Percentiles rank a stretch among this genome's conserved stretches.
These are phyloP conservation scores for Dicyrtomina minuta DNA, from an alignment of 2,888 invertebrate species.

Conservation along the genomic window DNA sequence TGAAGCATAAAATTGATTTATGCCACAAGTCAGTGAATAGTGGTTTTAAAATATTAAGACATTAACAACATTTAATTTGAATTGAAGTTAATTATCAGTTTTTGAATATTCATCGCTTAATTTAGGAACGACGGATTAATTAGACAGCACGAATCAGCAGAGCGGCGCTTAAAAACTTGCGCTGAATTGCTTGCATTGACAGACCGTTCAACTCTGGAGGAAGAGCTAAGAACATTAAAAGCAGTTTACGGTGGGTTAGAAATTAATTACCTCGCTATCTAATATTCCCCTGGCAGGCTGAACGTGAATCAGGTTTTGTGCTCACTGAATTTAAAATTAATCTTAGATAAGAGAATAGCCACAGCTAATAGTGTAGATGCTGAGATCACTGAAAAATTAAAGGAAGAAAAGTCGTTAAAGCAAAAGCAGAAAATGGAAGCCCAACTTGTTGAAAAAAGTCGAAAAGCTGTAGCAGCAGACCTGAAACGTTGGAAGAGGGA, in stretches of 20 bases:
- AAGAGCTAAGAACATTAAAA: conserved; percentile 29
- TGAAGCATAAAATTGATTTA: not conserved
- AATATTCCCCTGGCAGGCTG: too few species aligned
- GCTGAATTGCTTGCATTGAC: conserved; percentile 39
- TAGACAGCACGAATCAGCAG: conserved; percentile 35
- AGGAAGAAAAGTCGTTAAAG: conserved; percentile 62
- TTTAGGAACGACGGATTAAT: conserved; percentile 39
- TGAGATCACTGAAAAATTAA: conserved; percentile 65
- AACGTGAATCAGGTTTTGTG: too few species aligned
- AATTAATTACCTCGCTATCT: too few species aligned
- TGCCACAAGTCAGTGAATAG: conserved; percentile 2
- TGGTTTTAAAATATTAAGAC: not conserved
- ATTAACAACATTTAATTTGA: too few species aligned
- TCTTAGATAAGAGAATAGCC: conserved; percentile 16
- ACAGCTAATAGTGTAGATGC: conserved; percentile 52
- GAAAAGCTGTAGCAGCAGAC: conserved; percentile 69
- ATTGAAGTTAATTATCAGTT: too few species aligned
- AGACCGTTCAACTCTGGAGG: conserved; percentile 30
- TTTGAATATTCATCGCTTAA: too few species aligned
- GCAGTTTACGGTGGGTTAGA: conserved; percentile 6
- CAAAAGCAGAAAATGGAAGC: conserved; percentile 59
- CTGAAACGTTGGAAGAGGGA: conserved; percentile 76
- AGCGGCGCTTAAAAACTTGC: conserved; percentile 35
- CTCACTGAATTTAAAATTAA: conserved; percentile 3
- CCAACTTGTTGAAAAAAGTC: conserved; percentile 55